Conservation (phyloP, 2,113 vertebrate species). For the Bos taurus region DNA sequence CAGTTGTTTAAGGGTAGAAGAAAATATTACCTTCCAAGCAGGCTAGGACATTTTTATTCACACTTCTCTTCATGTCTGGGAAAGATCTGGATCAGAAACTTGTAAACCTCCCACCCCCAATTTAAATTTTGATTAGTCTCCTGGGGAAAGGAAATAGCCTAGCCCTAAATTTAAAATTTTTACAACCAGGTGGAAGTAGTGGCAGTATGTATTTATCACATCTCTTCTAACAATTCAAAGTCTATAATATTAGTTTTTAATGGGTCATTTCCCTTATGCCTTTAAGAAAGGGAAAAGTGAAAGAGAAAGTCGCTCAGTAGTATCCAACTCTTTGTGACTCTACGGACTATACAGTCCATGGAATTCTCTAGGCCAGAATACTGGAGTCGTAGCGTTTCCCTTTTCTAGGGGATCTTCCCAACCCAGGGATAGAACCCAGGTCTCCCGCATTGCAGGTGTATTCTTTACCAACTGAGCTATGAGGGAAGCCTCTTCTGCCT, state of each 20-base stretch:
- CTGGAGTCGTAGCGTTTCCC: not conserved
- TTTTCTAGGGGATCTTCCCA: not conserved
- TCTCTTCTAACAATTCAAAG: not conserved
- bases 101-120: not conserved
- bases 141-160: not conserved
- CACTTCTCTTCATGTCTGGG: not conserved
- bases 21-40: not conserved
- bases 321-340: not conserved
- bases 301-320: not conserved
- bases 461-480: not conserved
- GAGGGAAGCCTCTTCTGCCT: not conserved
- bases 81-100: not conserved
- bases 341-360: not conserved
- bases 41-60: not conserved
- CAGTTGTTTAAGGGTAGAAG: not conserved
- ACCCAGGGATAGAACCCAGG: not conserved
- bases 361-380: not conserved
- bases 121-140: slow-evolving; percentile 16
- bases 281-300: not conserved
- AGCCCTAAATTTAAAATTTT: slow-evolving; percentile 41
- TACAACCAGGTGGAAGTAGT: not conserved
- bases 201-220: not conserved
- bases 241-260: not conserved
- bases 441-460: rapidly evolving
- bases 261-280: not conserved